These are phyloP conservation scores for Sinonovacula constricta DNA, from an alignment of 1,140 invertebrate genomes.

Conservation along the genomic window DNA sequence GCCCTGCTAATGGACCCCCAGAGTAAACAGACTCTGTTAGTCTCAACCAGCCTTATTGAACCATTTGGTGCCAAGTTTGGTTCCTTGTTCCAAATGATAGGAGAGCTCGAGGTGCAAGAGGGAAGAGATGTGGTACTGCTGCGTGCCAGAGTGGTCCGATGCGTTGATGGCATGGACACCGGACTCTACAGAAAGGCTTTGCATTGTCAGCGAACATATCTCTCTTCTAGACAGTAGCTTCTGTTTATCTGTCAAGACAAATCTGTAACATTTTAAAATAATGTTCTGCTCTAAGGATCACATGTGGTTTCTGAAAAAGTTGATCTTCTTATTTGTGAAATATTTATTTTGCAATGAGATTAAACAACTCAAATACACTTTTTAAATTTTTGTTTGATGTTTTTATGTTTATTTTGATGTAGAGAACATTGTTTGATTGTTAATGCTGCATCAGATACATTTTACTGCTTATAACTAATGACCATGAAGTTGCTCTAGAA, in stretches of 20 bases:
- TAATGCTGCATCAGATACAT: no score
- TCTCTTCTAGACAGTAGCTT: slow-evolving; percentile 6
- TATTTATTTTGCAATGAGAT: no score
- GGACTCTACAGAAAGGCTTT: slow-evolving; percentile 59
- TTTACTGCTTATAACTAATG: no score
- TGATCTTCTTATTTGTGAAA: no score
- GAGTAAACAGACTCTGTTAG: slow-evolving; percentile 27
- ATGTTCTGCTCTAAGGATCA: no score
- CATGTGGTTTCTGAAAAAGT: no score
- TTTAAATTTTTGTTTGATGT: no score
- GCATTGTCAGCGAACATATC: slow-evolving; percentile 57
- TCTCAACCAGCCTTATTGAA: slow-evolving; percentile 65
- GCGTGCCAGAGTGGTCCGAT: slow-evolving; percentile 59
- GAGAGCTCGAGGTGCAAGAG: slow-evolving; percentile 53
- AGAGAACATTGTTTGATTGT: no score
- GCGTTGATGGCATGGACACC: slow-evolving; percentile 66
- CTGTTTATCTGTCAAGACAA: neutral
- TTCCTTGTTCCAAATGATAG: slow-evolving; percentile 65
- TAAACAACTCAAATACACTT: no score
- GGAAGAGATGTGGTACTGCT: slow-evolving; percentile 27
- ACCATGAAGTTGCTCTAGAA: no score
- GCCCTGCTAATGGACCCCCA: slow-evolving; percentile 59
- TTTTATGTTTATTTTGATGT: no score
- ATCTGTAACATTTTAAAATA: neutral
- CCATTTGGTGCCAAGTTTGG: slow-evolving; percentile 60